Base-by-base conservation (phyloP, 2,113 vertebrate genomes). In the Cettia cetti region DNA sequence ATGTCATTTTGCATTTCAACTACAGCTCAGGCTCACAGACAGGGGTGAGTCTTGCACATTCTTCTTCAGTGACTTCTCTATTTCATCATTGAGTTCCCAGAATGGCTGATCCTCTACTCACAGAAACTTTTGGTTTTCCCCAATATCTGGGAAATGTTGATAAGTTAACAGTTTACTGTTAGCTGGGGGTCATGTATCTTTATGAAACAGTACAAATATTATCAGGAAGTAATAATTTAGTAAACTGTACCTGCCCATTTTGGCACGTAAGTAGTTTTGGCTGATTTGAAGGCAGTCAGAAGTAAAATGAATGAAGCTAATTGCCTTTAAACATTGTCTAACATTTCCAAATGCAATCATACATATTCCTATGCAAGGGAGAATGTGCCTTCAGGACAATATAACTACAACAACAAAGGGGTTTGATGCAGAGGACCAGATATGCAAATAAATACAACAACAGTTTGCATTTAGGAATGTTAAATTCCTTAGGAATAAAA, bases 1-100 rank as follows among this genome's bases (percentile, higher is more conserved):
- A 98, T 78, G 92, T 98, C 89, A 95, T 98, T 89, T 96, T 98
- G 78, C 98, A 98, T 86, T 98, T 98, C 97, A 98, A 96, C 89
- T 98, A 98, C 90, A 97, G 97, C 19, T 97, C 98, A 9, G 98
- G 98, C 37, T 97, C 98, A 74, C 98, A 98, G 90, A 97, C 97
- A 56, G 70, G 14, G 97, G 98, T 97, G 57, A 98, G 98, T 30
- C 31, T 65, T 35, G 1, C 14, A 22, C 13, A 10, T 90, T 52
- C 31, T 27, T 83, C 37, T 85, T 61, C 77, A 83, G 3, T 33
- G n/a, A 45, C 37, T 60, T 81, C 26, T 75, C 35, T 47, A 5
- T 52, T 86, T 84, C 6, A 39, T 20, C 44, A 31, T 39, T n/a
- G 47, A 81, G 22, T 63, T 89, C 31, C 50, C 26, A 78, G 44